Evolutionary conservation across 1,140 invertebrate genomes (phyloP).

Genomic region (Drosophila equinoxialis): DNA sequence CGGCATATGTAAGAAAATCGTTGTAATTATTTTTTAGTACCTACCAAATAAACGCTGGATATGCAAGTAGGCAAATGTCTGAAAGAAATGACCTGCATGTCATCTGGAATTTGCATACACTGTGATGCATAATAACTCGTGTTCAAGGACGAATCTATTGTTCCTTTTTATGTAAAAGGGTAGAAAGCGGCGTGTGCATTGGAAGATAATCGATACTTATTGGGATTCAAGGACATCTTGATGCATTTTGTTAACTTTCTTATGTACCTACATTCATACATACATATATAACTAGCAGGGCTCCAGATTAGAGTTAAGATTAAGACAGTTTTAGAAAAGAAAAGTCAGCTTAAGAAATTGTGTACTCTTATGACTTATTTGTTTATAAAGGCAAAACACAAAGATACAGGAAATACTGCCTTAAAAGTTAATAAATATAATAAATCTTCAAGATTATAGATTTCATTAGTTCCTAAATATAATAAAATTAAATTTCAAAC

Average conservation of each 20-base stretch:
- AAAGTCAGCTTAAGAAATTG: too few relatives aligned
- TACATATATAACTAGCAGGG: too few relatives aligned
- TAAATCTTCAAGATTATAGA: too few relatives aligned
- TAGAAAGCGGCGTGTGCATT: constrained; percentile 42
- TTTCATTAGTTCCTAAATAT: too few relatives aligned
- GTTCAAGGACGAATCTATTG: constrained; percentile 49
- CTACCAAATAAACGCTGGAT: neutral
- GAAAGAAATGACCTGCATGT: neutral
- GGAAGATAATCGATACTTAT: constrained; percentile 36
- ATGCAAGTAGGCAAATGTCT: neutral
- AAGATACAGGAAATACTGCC: too few relatives aligned
- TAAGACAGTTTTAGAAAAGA: too few relatives aligned
- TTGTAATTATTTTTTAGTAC: neutral
- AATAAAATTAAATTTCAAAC: too few relatives aligned
- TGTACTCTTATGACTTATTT: too few relatives aligned
- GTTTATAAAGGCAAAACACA: too few relatives aligned
- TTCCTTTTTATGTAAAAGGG: constrained; percentile 37
- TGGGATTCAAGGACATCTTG: constrained; percentile 51
- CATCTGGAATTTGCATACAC: constrained; percentile 25
- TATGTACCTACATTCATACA: too few relatives aligned
- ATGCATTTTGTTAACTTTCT: neutral
- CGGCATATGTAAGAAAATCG: neutral
- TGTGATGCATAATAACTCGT: neutral
- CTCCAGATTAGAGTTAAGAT: too few relatives aligned
- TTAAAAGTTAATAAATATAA: too few relatives aligned